Conservation (phyloP, 1,140 invertebrate genomes). For the Galendromus occidentalis region DNA sequence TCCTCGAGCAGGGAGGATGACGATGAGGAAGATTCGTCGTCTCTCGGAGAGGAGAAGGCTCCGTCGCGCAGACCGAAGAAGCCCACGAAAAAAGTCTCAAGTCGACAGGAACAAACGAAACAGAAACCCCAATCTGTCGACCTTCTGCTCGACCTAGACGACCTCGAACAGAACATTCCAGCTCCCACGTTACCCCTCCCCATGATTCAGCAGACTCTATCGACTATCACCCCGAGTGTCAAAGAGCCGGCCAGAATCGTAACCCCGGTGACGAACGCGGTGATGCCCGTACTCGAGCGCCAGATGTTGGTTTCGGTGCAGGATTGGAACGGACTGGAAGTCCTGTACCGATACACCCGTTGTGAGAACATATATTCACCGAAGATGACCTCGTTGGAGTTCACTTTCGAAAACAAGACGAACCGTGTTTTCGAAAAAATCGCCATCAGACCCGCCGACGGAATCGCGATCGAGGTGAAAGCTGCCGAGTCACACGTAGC, state of each 20-base stretch:
- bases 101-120: conserved; percentile 14
- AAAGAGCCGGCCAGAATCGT: conserved; percentile 10
- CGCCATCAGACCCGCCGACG: conserved; percentile 5
- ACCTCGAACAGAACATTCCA: conserved; percentile 21
- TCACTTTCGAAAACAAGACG: conserved; percentile 53
- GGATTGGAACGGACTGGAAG: conserved; percentile 43
- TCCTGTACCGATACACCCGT: conserved; percentile 52
- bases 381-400: conserved; percentile 59
- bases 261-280: not conserved
- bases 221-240: conserved; percentile 25
- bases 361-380: conserved; percentile 63
- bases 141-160: conserved; percentile 57
- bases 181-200: conserved; percentile 9
- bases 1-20: too few species aligned
- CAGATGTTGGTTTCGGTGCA: not conserved
- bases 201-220: conserved; percentile 13
- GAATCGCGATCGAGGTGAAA: conserved; percentile 1
- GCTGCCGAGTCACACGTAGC: conserved; percentile 22
- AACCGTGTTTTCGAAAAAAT: conserved; percentile 48
- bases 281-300: not conserved
- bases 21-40: conserved; percentile 20
- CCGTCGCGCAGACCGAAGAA: conserved; percentile 26
- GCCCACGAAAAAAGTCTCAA: conserved; percentile 13
- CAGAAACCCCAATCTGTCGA: conserved; percentile 40
- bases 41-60: conserved; percentile 21